Conservation (phyloP, 2,888 invertebrate genomes). For the Spialia ferax region DNA sequence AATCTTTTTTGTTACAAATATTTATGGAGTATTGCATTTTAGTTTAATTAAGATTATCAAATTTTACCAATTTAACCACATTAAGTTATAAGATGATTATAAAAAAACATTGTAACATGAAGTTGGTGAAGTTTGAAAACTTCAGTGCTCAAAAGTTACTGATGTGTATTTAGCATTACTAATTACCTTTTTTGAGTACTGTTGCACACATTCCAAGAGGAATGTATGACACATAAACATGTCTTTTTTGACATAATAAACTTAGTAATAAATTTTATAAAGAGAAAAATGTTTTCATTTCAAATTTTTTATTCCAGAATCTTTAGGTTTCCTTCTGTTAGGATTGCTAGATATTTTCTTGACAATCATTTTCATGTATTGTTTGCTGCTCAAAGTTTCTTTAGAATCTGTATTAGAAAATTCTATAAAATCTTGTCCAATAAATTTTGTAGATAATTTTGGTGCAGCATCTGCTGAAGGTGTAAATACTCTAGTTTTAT, state of each 20-base stretch:
- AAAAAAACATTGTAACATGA: conserved; percentile 35
- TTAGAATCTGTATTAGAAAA: conserved; percentile 53
- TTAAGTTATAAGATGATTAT: conserved; percentile 38
- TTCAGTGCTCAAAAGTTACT: conserved; percentile 61
- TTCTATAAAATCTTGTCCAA: conserved; percentile 71
- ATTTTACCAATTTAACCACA: conserved; percentile 56
- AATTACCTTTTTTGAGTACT: conserved; percentile 59
- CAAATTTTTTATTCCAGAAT: conserved; percentile 50
- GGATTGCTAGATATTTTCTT: conserved; percentile 75
- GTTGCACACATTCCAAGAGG: conserved; percentile 68
- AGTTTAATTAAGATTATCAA: conserved; percentile 60
- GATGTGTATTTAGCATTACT: conserved; percentile 50
- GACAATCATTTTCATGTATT: conserved; percentile 74
- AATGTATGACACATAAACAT: conserved; percentile 65
- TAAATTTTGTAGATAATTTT: conserved; percentile 54
- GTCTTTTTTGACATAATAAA: conserved; percentile 80
- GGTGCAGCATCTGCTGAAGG: conserved; percentile 52
- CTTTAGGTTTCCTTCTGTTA: conserved; percentile 62
- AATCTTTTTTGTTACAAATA: conserved; percentile 48
- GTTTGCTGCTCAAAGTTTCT: conserved; percentile 47
- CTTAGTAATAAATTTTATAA: conserved; percentile 63
- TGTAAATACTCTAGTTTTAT: conserved; percentile 68
- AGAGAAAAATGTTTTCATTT: conserved; percentile 48
- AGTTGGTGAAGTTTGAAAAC: conserved; percentile 60
- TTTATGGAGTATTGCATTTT: conserved; percentile 51